Evolutionary conservation across 2,797 vertebrate genomes (phyloP).

Genomic region (Sylvia borin): DNA sequence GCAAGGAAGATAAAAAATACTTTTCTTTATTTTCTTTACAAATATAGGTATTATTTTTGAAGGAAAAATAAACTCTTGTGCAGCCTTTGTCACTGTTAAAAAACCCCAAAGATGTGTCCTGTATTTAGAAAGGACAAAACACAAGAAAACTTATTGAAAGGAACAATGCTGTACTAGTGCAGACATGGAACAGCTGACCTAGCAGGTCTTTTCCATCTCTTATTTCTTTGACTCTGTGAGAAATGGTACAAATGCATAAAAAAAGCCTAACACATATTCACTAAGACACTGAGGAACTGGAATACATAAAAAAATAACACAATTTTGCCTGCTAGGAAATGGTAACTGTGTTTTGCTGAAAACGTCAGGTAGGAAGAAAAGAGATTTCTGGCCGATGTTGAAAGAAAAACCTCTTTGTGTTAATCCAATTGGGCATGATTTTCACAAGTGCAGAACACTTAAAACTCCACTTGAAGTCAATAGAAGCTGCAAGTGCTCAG

Average conservation of each 20-base stretch:
- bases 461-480: slow-evolving; percentile 69
- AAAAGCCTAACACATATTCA: slow-evolving; percentile 1
- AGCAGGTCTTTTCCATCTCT: slow-evolving; percentile 23
- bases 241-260: slow-evolving; percentile 14
- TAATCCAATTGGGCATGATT: slow-evolving; percentile 65
- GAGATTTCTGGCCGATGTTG: slow-evolving; percentile 29
- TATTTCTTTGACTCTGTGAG: slow-evolving; percentile 22
- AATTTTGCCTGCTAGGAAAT: slow-evolving; percentile 15
- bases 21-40: not conserved
- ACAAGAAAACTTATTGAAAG: not conserved
- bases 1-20: slow-evolving; percentile 13
- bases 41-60: not conserved
- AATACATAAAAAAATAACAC: slow-evolving; percentile 2
- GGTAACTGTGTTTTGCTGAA: slow-evolving; percentile 27
- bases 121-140: not conserved
- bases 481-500: slow-evolving; percentile 65
- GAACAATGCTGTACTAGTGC: not conserved
- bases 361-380: slow-evolving; percentile 44
- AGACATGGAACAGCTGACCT: slow-evolving; percentile 12
- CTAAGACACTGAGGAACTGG: not conserved
- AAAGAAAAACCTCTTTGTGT: slow-evolving; percentile 61
- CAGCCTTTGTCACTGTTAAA: not conserved
- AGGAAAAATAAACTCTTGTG: slow-evolving; percentile 6
- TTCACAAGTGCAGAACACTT: slow-evolving; percentile 56
- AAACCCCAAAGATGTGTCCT: not conserved